A percentile compares a stretch with the other conserved stretches of the same genome.
Conservation (phyloP, 1,140 invertebrate genomes). For the Stenopsyche tienmushanensis region DNA sequence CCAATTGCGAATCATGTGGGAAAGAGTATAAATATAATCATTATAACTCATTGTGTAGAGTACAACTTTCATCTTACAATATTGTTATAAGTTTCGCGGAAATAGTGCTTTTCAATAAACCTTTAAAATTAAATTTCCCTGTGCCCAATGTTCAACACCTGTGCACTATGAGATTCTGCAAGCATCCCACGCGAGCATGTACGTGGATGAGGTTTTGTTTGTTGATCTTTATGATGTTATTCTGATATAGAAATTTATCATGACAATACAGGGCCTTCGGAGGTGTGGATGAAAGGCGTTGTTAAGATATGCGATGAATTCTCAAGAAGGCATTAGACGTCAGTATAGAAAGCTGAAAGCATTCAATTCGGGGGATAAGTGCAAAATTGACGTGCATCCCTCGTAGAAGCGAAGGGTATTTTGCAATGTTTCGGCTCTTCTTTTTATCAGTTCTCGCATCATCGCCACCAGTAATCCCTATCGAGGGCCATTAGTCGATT, state of each 20-base stretch:
- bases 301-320: too few relatives aligned
- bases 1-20: too few relatives aligned
- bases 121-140: too few relatives aligned
- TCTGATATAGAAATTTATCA: neutral
- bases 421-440: neutral
- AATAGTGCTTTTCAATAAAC: too few relatives aligned
- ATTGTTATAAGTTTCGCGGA: too few relatives aligned
- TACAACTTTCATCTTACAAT: too few relatives aligned
- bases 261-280: neutral
- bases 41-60: too few relatives aligned
- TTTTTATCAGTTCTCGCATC: conserved; percentile 5
- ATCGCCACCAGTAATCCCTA: conserved; percentile 30
- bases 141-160: too few relatives aligned
- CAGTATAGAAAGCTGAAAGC: neutral
- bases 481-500: conserved; percentile 32
- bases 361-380: neutral
- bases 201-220: neutral
- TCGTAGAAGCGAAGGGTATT: neutral
- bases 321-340: neutral
- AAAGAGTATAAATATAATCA: too few relatives aligned
- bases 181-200: too few relatives aligned
- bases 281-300: too few relatives aligned
- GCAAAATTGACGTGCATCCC: neutral
- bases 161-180: too few relatives aligned
- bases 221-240: neutral